Base-by-base conservation (phyloP, 1,140 invertebrate genomes). In the Zaprionus davidi region DNA sequence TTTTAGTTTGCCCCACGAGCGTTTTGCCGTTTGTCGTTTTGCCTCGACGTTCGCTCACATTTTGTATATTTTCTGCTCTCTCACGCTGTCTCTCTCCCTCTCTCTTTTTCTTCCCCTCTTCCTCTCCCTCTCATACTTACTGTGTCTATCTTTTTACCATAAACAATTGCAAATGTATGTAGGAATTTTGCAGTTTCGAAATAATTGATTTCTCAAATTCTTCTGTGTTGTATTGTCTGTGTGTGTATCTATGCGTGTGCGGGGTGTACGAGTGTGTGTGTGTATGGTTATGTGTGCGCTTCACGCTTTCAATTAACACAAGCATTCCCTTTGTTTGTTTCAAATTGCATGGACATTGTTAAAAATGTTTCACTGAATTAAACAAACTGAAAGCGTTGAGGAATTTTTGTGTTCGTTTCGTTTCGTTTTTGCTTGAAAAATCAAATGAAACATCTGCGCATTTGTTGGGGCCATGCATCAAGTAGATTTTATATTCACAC, bases 251-350 rank as follows among this genome's bases (percentile, higher is more conserved):
- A 31, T 22, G 20, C 41, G 17, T 58, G 34, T 65, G 22, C 63
- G 44, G 12, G 4, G 38, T 41, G 38, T 15, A 15, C 38, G 38
- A 41, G 38, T 69, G 34, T 77, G 26, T 41, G 53, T 58, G 20
- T 41, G 15, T 71, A 51, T 63, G 60, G 44, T 17, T 58, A 41
- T 79, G 67, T 82, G 63, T 71, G 73, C 73, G 78, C 79, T 90
- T 90, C 85, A 90, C 85, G 85, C 85, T 90, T 90, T 90, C 81
- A 90, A 90, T 90, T 90, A 90, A 90, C 86, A 90, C 81, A 90
- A 87, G 84, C 84, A 87, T 87, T 90, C 75, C 81, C 85, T 81
- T 88, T 90, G 85, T 88, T 88, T 88, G 84, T 88, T 88, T 88
- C 81, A 87, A 87, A 87, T 87, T 81, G 84, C 84, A 88, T 79